A percentile compares a stretch with the other conserved stretches of the same genome.
phyloP scores from a whole-genome alignment of 2,797 vertebrate species.

The Mycteria americana region DNA sequence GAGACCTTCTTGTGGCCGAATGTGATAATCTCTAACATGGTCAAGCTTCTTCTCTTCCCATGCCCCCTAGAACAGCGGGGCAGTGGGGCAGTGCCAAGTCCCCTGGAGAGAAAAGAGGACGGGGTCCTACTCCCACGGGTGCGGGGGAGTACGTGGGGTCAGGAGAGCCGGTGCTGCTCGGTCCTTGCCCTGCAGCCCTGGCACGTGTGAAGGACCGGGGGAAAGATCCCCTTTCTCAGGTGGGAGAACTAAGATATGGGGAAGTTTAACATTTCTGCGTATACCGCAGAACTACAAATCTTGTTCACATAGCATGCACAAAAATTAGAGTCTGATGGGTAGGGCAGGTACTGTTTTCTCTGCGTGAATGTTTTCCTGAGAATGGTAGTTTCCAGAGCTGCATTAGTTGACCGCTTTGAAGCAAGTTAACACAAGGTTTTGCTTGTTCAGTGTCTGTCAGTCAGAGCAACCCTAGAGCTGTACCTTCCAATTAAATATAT shows the following conservation, averaged over 20 bases:
- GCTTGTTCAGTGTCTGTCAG: background rate
- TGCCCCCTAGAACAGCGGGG: background rate
- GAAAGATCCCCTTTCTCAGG: background rate
- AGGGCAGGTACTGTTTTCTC: background rate
- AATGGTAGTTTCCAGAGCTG: background rate
- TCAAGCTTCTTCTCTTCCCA: background rate
- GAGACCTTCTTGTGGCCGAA: background rate
- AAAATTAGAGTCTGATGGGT: background rate
- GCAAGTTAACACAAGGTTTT: background rate
- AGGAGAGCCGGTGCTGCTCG: background rate
- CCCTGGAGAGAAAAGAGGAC: background rate
- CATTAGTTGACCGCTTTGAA: background rate
- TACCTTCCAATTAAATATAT: background rate
- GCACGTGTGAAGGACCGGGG: rapidly evolving
- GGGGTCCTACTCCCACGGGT: rapidly evolving
- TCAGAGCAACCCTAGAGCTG: background rate
- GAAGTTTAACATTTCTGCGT: background rate
- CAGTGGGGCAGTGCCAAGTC: background rate
- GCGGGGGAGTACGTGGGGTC: rapidly evolving
- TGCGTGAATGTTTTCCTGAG: background rate
- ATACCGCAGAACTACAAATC: background rate
- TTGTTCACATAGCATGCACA: background rate
- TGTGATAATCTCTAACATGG: background rate
- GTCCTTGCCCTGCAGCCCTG: background rate
- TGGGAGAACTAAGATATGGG: background rate